Evolutionary conservation across 2,888 invertebrate species (phyloP), one percentile per base, ranked within the genome.

Genomic region (Pasiphila rectangulata): DNA sequence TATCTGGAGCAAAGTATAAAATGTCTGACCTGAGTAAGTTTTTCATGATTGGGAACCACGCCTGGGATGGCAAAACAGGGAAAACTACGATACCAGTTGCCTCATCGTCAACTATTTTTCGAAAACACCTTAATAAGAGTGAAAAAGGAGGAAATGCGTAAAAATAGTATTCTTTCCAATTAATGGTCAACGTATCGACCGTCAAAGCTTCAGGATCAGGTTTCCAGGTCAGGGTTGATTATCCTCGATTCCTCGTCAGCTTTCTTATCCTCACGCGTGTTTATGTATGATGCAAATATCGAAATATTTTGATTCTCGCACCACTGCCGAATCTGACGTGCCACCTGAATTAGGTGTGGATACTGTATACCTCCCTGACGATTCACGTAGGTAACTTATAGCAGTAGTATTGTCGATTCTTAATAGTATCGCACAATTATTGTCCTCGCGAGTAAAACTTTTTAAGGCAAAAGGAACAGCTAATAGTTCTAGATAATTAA

Each of bases 271-370:
- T 43, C 43, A 2, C 29, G 9, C 1, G 43, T 35, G 7, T 34
- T 48, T 1, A 48, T 35, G n/a, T 48, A 48, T 5, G 48, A 43
- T n/a, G 43, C 49, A 23, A 40, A 47, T 3, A 47, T 9, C 15
- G 5, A 51, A 6, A 47, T 51, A 9, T 51, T 47, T 24, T 50
- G 27, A 29, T 10, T 30, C 41, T 51, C 42, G 34, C 47, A 47
- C 54, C 59, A 51, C 39, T 55, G 48, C 54, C 57, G 47, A 27
- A 57, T 46, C 3, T 1, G 1, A 41, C 39, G 37, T 1, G 50
- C 16, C 3, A 44, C 4, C 1, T 57, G 29, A 30, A 49, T 46
- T n/a, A 54, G 41, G 10, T 56, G 52, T 2, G 50, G 50, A n/a
- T 41, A 52, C 7, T 29, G 47, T 0, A 52, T 46, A 5, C 56